Evolutionary conservation across 1,140 invertebrate species (phyloP), one percentile per base, ranked within the genome.

Genomic region (Zaprionus ghesquierei): DNA sequence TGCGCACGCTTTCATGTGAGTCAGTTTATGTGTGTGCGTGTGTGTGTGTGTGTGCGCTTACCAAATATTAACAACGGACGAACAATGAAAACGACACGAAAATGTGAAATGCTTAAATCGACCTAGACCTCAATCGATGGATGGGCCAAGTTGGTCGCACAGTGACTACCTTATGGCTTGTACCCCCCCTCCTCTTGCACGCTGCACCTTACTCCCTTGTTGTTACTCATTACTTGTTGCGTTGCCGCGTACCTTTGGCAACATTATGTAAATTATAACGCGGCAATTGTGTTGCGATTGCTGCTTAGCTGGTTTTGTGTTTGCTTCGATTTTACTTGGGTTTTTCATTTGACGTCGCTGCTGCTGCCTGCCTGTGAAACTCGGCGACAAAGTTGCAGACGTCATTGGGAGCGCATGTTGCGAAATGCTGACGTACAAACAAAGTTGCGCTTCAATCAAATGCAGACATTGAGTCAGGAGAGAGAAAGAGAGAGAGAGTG

Each of bases 51-150:
- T 59, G 60, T 35, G 66, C 61, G 79, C 76, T 84, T 84, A 84
- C 80, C 80, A 84, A 85, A 84, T 85, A 84, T 79, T 81, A 72
- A 79, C 69, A 84, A 33, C 81, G 69, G 62, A 79, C 72, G 79
- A 69, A 85, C 81, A 86, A 87, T 87, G 81, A 80, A 80, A 86
- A 86, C 81, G 82, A 68, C 85, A 82, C 84, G 84, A 87, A 87
- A 89, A 89, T 89, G 85, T 89, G 85, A 89, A 89, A 89, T 89
- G 84, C 80, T 89, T 54, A 76, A 80, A 80, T 84, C 84, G 84
- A 89, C 84, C 84, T 89, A 89, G 84, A 89, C 84, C 84, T 89
- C 84, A 89, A 89, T 89, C 85, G 80, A 84, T 71, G 44, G 61
- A 35, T 77, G 51, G 75, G 78, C 71, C 82, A 66, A 66, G 61